Base-by-base conservation (phyloP, 2,888 invertebrate genomes). In the Nemotelus pantherinus region DNA sequence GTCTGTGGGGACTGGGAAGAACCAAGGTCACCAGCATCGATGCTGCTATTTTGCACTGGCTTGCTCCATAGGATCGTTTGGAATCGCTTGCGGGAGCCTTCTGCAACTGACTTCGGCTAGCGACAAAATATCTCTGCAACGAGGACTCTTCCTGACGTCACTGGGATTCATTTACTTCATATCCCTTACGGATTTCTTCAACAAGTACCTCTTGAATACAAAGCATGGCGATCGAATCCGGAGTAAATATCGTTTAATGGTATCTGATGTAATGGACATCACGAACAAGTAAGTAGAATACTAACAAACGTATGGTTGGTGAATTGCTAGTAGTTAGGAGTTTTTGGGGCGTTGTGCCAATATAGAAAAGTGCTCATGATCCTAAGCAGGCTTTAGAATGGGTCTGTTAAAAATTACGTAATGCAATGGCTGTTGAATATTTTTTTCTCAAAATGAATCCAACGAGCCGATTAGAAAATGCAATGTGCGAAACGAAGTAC, bases 201-300 rank as follows among this genome's bases (percentile, higher is more conserved):
- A 92, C 85, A 89, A 90, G 82, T 85, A 90, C 68, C 89, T 90
- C 48, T 85, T 92, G 82, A 89, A 89, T 83, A 92, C 93, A 9
- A 86, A 85, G 68, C 85, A 87, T 60, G 93, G 93, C 41, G 87
- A 89, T 47, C 87, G 88, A 67, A 88, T 92, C 82, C 88, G 91
- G 0, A 89, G 90, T 84, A 90, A 90, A 84, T 92, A 92, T 87
- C 89, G 90, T 72, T 89, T 93, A 25, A 90, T 89, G 83, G 88
- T 89, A 82, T 91, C 91, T 7, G 93, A 93, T 82, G 91, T 93
- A 67, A 88, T 92, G 81, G 93, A 93, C 84, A 92, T 93, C 81
- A 92, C 90, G 71, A 93, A 93, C 88, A 93, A 93, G 93, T 93
- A 83, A 88, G 91, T 89, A 79, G 4, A 10, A 63, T 25, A 25